phyloP scores from a whole-genome alignment of 2,888 invertebrate species.

The Cantharis rustica region DNA sequence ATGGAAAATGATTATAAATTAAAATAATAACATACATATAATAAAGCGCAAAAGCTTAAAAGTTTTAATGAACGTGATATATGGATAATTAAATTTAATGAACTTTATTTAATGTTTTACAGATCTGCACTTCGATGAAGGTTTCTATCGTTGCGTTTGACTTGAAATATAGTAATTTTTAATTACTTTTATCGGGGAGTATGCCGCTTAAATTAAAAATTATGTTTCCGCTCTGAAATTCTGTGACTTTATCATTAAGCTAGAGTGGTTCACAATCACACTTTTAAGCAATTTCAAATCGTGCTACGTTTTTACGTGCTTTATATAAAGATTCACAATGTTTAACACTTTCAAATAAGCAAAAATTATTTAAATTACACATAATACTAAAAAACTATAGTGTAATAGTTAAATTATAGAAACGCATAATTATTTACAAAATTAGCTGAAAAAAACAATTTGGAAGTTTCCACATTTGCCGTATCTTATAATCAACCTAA shows the following conservation, averaged over 20 bases:
- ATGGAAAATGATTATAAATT: neutral
- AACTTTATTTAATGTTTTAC: slow-evolving; percentile 4
- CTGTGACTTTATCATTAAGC: slow-evolving; percentile 16
- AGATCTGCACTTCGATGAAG: slow-evolving; percentile 19
- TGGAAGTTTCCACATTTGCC: too few relatives aligned
- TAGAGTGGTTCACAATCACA: slow-evolving; percentile 15
- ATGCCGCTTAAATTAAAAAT: slow-evolving; percentile 43
- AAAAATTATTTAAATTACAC: too few relatives aligned
- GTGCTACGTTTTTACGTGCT: neutral
- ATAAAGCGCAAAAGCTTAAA: slow-evolving; percentile 1
- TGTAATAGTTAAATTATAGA: too few relatives aligned
- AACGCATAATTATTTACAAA: too few relatives aligned
- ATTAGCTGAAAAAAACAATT: too few relatives aligned
- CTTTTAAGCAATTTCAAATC: neutral
- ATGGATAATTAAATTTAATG: slow-evolving; percentile 5
- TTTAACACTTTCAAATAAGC: neutral
- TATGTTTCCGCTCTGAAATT: slow-evolving; percentile 39
- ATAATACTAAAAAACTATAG: too few relatives aligned
- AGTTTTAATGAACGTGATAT: slow-evolving; percentile 4
- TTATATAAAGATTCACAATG: neutral
- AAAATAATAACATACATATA: neutral
- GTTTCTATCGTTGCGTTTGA: slow-evolving; percentile 11
- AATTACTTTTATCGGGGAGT: slow-evolving; percentile 36
- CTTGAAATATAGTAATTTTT: slow-evolving; percentile 33
- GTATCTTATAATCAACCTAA: too few relatives aligned